Evolutionary conservation across 2,113 vertebrate species (phyloP).

Genomic region (Aythya baeri): DNA sequence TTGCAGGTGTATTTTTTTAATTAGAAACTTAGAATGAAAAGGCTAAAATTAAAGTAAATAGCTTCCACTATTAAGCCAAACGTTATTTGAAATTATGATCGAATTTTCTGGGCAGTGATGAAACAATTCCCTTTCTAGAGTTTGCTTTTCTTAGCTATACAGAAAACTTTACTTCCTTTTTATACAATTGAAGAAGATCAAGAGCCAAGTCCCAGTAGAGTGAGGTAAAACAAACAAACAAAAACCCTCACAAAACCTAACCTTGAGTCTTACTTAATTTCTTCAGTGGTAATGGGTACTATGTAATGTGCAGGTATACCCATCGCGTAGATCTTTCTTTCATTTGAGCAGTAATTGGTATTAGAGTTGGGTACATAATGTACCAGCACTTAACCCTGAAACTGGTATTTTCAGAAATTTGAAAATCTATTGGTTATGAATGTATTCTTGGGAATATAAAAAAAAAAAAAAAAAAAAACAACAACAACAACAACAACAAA

Average conservation of each 20-base stretch:
- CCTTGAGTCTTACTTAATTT: neutral
- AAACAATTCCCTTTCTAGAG: neutral
- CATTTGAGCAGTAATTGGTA: neutral
- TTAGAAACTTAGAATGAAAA: neutral
- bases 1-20: neutral
- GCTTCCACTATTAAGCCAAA: neutral
- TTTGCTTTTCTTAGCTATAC: neutral
- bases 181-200: neutral
- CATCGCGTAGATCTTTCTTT: neutral
- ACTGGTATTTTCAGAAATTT: neutral
- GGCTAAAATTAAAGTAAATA: neutral
- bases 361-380: neutral
- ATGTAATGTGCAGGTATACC: neutral
- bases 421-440: neutral
- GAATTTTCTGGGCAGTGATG: neutral
- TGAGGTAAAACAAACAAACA: neutral
- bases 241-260: neutral
- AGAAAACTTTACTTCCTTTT: neutral
- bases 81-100: neutral
- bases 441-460: neutral
- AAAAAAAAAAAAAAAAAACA: too few species aligned
- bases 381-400: neutral
- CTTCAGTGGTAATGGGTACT: neutral
- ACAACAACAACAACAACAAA: too few species aligned
- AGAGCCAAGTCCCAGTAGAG: neutral